Conservation (phyloP, 2,113 vertebrate genomes). For the Brevimyrus niger region DNA sequence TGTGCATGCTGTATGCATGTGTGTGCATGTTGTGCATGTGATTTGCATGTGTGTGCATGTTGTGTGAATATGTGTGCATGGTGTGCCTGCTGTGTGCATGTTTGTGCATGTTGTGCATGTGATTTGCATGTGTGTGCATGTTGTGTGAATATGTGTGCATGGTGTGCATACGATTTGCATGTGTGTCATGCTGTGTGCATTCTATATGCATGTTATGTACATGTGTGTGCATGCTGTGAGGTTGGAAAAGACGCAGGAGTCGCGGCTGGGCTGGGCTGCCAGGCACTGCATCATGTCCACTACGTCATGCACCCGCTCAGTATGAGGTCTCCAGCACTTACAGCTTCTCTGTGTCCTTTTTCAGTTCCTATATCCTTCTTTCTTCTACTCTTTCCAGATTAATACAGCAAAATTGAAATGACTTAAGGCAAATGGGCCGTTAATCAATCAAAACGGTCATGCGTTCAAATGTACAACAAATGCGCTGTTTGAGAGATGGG, state of each 20-base stretch:
- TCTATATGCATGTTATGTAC: neutral
- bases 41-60: too few relatives aligned
- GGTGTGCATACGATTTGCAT: neutral
- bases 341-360: neutral
- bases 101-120: too few relatives aligned
- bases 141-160: too few relatives aligned
- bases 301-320: neutral
- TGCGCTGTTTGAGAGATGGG: neutral
- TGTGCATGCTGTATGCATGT: too few relatives aligned
- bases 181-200: neutral
- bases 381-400: neutral
- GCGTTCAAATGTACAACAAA: neutral
- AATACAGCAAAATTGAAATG: neutral
- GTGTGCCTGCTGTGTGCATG: too few relatives aligned
- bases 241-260: conserved; percentile 11
- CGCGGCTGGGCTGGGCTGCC: neutral
- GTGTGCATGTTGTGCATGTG: too few relatives aligned
- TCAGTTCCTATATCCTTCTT: neutral
- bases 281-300: neutral
- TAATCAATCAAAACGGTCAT: neutral
- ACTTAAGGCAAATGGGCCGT: neutral
- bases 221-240: conserved; percentile 6
- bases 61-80: too few relatives aligned
- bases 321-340: neutral
- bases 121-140: too few relatives aligned